Conservation (phyloP, 2,888 invertebrate genomes). For the Drosophila parthenogenetica region DNA sequence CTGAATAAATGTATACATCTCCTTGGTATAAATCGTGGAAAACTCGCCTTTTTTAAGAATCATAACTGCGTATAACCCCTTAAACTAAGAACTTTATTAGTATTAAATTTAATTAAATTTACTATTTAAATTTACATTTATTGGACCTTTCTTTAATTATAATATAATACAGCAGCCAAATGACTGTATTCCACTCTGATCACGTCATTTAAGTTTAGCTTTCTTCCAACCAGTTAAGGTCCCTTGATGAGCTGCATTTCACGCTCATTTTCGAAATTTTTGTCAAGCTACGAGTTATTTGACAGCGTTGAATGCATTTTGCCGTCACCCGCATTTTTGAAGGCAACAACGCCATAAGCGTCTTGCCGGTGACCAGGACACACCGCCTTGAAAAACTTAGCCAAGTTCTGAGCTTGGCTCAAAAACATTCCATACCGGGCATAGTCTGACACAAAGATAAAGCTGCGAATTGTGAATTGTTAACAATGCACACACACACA, state of each 20-base stretch:
- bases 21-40: no score
- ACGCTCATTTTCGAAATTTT: neutral
- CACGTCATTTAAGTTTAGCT: no score
- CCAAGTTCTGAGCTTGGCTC: constrained; percentile 53
- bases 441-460: constrained; percentile 67
- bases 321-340: constrained; percentile 25
- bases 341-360: constrained; percentile 34
- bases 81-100: no score
- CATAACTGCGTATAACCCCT: no score
- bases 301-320: constrained; percentile 40
- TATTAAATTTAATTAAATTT: no score
- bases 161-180: no score
- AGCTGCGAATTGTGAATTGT: constrained; percentile 60
- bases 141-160: no score
- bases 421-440: constrained; percentile 66
- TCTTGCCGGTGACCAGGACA: constrained; percentile 42
- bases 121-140: no score
- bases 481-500: constrained; percentile 35
- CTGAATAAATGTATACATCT: no score
- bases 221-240: neutral
- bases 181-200: no score
- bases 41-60: no score
- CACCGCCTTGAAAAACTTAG: constrained; percentile 26
- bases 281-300: constrained; percentile 9
- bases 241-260: constrained; percentile 12